Base-by-base conservation (phyloP, 2,888 invertebrate genomes). In the Villa cingulata region DNA sequence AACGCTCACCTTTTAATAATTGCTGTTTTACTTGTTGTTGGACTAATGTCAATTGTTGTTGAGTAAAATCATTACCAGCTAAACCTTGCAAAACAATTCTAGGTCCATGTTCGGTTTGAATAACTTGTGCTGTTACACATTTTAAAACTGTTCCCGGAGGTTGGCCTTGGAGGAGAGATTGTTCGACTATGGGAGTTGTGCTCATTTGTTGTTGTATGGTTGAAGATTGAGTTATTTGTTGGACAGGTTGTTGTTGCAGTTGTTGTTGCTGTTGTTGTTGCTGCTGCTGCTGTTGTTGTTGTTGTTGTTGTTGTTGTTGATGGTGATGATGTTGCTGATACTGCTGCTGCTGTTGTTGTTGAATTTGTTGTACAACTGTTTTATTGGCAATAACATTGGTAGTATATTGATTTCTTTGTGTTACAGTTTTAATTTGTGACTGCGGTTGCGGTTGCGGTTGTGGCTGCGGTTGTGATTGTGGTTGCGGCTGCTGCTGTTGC, bases 21-120 rank as follows among this genome's bases (percentile, higher is more conserved):
- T 90, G 89, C 59, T 88, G 87, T 65, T 89, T 89, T 17, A 90
- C 88, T 73, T 90, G 89, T 56, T 87, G 85, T 59, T 90, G 88
- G 1, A 90, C 86, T 49, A 86, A 75, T 4, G 82, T 78, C 56
- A 89, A 65, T 64, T 90, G 89, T 54, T 86, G 84, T 2, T 81
- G 82, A 0, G 87, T 83, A 55, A 90, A 81, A 55, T 86, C 83
- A 51, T 86, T 82, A 1, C 87, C 86, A 54, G 86, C 84, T 23
- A 89, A 70, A 12, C 89, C 89, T 64, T 89, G 88, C 46, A 90
- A 68, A 14, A 90, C 86, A 56, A 90, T 89, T 57, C 87, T 78
- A 4, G 89, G 88, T 0, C 89, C 88, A 57, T 84, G 83, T 48
- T 79, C 80, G 1, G 88, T 87, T 66, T 86, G 86, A 64, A 88